A percentile compares a stretch with the other conserved stretches of the same genome.
These are phyloP conservation scores for Zapornia atra DNA, from an alignment of 2,113 vertebrate species.

Conservation along the genomic window DNA sequence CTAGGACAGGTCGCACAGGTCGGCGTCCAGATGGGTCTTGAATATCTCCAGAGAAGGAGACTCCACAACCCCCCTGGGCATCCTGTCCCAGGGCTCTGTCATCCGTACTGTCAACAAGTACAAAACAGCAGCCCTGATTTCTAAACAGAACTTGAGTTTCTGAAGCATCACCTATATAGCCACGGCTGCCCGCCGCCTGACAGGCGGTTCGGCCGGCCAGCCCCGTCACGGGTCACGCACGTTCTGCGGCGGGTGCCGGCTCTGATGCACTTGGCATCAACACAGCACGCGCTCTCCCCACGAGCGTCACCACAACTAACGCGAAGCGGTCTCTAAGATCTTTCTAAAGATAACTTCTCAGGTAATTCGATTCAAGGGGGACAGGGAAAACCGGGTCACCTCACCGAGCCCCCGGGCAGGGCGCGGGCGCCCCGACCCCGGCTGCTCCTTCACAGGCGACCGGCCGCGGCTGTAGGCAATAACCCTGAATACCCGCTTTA, in stretches of 20 bases:
- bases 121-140: not conserved
- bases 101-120: not conserved
- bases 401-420: too few species aligned
- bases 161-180: not conserved
- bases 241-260: accelerated
- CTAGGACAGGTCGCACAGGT: too few species aligned
- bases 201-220: not conserved
- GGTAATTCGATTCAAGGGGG: too few species aligned
- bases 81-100: too few species aligned
- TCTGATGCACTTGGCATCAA: not conserved
- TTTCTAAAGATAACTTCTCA: not conserved
- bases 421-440: too few species aligned
- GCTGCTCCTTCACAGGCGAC: too few species aligned
- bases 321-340: not conserved
- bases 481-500: accelerated
- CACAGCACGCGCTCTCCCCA: accelerated
- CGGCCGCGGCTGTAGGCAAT: not conserved
- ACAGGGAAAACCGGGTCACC: not conserved
- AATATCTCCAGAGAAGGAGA: too few species aligned
- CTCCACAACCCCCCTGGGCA: too few species aligned
- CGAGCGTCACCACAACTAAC: accelerated
- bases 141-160: not conserved
- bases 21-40: too few species aligned
- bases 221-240: accelerated
- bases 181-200: not conserved